Conservation (phyloP, 92 coral and sea anemone genomes). For the Galaxea fascicularis region DNA sequence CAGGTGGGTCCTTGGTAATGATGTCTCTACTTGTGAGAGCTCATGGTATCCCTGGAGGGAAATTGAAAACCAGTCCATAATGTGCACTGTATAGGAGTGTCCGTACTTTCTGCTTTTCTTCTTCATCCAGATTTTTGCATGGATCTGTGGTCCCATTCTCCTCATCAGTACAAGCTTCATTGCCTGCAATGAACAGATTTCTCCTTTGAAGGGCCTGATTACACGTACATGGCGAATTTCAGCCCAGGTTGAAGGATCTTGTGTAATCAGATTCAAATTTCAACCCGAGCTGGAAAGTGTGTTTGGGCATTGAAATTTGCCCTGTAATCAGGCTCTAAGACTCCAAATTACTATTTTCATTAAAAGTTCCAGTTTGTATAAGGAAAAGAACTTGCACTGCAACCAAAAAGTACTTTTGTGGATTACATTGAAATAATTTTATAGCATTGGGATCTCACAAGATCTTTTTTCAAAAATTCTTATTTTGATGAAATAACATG, state of each 20-base stretch:
- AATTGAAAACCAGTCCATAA: conserved; percentile 18
- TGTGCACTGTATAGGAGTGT: conserved; percentile 17
- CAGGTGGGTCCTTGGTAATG: neutral
- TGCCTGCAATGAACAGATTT: neutral
- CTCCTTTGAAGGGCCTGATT: neutral
- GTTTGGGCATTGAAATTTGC: too few relatives aligned
- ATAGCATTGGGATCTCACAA: neutral
- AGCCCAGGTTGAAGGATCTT: too few relatives aligned
- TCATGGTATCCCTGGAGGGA: conserved; percentile 1
- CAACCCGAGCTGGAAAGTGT: too few relatives aligned
- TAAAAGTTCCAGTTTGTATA: neutral
- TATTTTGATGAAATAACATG: neutral
- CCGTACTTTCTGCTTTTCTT: conserved; percentile 29
- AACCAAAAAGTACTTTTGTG: too few relatives aligned
- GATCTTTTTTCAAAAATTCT: neutral
- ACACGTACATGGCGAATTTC: too few relatives aligned
- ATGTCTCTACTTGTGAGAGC: neutral
- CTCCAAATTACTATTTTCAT: neutral
- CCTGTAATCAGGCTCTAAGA: neutral
- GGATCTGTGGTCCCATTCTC: neutral
- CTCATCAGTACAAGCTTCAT: neutral
- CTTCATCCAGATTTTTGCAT: neutral
- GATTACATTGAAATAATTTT: neutral
- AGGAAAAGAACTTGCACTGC: too few relatives aligned
- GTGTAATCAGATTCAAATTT: too few relatives aligned